A percentile compares a stretch with the other conserved stretches of the same genome.
These are phyloP conservation scores for Chalcis sispes DNA, from an alignment of 2,888 invertebrate species.

Conservation along the genomic window DNA sequence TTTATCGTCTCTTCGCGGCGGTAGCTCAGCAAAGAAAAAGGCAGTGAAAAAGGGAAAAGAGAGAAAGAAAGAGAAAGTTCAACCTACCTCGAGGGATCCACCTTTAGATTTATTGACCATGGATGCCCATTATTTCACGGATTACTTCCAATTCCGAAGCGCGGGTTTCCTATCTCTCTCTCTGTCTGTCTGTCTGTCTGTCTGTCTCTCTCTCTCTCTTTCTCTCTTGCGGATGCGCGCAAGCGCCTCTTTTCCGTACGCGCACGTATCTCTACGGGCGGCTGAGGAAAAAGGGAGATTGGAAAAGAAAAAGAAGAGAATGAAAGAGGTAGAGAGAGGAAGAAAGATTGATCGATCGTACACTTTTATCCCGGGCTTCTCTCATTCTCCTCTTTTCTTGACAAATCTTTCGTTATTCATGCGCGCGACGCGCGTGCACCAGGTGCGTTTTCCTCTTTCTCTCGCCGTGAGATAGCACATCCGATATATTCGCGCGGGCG, in stretches of 20 bases:
- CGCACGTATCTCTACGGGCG: slow-evolving; percentile 32
- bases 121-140: slow-evolving; percentile 56
- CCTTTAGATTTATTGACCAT: slow-evolving; percentile 55
- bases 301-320: not conserved
- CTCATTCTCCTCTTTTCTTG: slow-evolving; percentile 45
- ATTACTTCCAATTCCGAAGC: slow-evolving; percentile 58
- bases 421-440: slow-evolving; percentile 12
- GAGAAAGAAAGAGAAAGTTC: slow-evolving; percentile 35
- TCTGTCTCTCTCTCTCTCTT: not conserved
- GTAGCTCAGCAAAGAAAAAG: too few species aligned
- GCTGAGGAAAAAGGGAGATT: not conserved
- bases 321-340: not conserved
- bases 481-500: not conserved
- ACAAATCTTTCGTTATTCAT: slow-evolving; percentile 52
- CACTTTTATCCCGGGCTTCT: slow-evolving; percentile 44
- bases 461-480: slow-evolving; percentile 14
- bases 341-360: slow-evolving; percentile 52
- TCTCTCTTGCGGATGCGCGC: slow-evolving; percentile 24
- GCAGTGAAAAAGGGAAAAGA: not conserved
- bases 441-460: slow-evolving; percentile 25
- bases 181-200: too few species aligned
- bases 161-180: slow-evolving; percentile 37
- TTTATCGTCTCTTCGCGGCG: slow-evolving; percentile 22
- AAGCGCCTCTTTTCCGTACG: slow-evolving; percentile 53
- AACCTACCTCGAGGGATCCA: slow-evolving; percentile 40